A percentile compares a stretch with the other conserved stretches of the same genome.
These are phyloP conservation scores for Acanthosoma haemorrhoidale DNA, from an alignment of 2,888 invertebrate genomes.

Conservation along the genomic window DNA sequence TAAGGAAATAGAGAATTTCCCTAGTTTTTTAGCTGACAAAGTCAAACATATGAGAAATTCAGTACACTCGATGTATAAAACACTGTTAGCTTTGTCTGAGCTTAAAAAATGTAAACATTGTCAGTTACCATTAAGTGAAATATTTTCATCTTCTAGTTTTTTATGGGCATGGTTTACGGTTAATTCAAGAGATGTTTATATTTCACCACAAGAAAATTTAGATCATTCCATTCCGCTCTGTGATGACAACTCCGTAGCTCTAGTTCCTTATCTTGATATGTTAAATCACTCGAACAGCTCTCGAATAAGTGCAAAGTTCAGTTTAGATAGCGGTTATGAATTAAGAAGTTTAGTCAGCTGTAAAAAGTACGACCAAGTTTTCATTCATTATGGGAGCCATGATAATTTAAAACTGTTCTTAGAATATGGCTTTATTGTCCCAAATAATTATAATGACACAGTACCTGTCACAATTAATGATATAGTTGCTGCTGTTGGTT, in stretches of 20 bases:
- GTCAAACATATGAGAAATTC: constrained; percentile 20
- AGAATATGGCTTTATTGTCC: constrained; percentile 81
- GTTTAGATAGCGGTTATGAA: constrained; percentile 50
- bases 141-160: constrained; percentile 56
- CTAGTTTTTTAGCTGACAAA: constrained; percentile 47
- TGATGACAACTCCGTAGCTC: constrained; percentile 52
- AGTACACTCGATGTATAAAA: neutral
- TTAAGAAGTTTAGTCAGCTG: constrained; percentile 53
- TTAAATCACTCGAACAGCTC: constrained; percentile 76
- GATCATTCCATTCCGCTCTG: constrained; percentile 39
- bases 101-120: constrained; percentile 47
- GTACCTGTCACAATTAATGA: constrained; percentile 57
- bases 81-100: neutral
- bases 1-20: constrained; percentile 52
- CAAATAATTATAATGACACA: constrained; percentile 62
- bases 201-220: constrained; percentile 40
- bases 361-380: constrained; percentile 66
- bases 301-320: constrained; percentile 51
- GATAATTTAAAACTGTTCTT: constrained; percentile 72
- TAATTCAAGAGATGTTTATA: constrained; percentile 76
- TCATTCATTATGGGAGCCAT: constrained; percentile 82
- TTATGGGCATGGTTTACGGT: constrained; percentile 63
- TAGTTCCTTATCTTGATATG: constrained; percentile 84
- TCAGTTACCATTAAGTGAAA: constrained; percentile 46
- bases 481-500: constrained; percentile 45